Conservation (phyloP, 2,888 invertebrate genomes). For the Lomographa bimaculata region DNA sequence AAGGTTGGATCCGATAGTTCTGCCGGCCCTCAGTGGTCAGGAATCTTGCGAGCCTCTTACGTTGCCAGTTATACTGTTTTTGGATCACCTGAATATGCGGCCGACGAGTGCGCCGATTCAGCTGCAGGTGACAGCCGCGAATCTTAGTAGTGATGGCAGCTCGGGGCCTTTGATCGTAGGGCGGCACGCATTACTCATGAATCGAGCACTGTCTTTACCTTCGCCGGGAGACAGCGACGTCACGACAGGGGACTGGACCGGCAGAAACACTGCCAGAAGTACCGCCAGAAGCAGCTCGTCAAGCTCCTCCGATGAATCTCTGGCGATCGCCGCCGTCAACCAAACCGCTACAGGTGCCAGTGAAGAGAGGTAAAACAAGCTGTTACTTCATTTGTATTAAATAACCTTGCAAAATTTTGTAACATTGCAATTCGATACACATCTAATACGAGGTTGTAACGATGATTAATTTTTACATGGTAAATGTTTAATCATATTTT, state of each 20-base stretch:
- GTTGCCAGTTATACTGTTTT: constrained; percentile 72
- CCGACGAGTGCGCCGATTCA: constrained; percentile 77
- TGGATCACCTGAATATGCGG: constrained; percentile 73
- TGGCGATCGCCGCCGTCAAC: constrained; percentile 51
- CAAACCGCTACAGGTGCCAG: constrained; percentile 51
- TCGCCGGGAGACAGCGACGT: constrained; percentile 73
- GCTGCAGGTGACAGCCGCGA: constrained; percentile 73
- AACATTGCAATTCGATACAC: constrained; percentile 30
- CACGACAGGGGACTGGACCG: constrained; percentile 67
- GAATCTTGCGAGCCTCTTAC: constrained; percentile 67
- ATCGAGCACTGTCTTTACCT: constrained; percentile 68
- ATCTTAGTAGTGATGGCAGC: constrained; percentile 67
- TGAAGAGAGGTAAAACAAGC: constrained; percentile 64
- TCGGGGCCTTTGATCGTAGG: constrained; percentile 74
- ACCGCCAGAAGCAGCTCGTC: constrained; percentile 66
- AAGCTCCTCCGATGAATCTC: constrained; percentile 70
- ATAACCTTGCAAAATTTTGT: constrained; percentile 30
- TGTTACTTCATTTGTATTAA: constrained; percentile 19
- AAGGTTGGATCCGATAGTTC: constrained; percentile 69
- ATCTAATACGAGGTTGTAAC: constrained; percentile 43
- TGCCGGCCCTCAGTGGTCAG: constrained; percentile 64
- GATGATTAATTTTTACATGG: constrained; percentile 37
- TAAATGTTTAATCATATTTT: constrained; percentile 5
- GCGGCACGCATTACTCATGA: constrained; percentile 70
- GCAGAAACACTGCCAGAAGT: constrained; percentile 62